Percentiles rank a stretch among this genome's conserved stretches.
These are phyloP conservation scores for Diorhabda sublineata DNA, from an alignment of 1,140 invertebrate genomes.

Conservation along the genomic window DNA sequence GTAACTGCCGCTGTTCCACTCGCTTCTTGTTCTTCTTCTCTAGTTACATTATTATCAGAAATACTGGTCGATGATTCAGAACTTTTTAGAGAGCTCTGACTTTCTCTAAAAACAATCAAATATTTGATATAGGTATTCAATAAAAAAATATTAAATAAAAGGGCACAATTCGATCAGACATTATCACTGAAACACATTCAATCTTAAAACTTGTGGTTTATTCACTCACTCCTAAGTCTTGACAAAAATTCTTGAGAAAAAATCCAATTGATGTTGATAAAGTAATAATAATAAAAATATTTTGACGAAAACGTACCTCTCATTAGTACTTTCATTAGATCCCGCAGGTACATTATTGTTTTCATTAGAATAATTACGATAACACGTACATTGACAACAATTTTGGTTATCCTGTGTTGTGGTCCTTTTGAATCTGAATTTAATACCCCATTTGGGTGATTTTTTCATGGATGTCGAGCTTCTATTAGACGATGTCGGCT, in stretches of 20 bases:
- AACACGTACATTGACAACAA: conserved; percentile 61
- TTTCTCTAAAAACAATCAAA: too few relatives aligned
- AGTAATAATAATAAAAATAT: too few relatives aligned
- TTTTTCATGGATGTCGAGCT: conserved; percentile 48
- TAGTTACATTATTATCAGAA: conserved; percentile 5
- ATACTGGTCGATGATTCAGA: background rate
- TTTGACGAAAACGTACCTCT: background rate
- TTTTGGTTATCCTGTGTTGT: conserved; percentile 48
- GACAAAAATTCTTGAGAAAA: too few relatives aligned
- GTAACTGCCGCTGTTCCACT: conserved; percentile 22
- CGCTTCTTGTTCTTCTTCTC: conserved; percentile 21
- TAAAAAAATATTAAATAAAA: too few relatives aligned
- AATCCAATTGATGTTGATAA: too few relatives aligned
- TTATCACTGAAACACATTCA: too few relatives aligned
- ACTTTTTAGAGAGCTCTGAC: background rate
- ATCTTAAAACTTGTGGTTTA: too few relatives aligned
- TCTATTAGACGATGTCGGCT: conserved; percentile 11
- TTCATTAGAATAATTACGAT: conserved; percentile 48
- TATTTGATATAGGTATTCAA: too few relatives aligned
- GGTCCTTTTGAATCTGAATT: conserved; percentile 53
- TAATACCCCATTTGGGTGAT: conserved; percentile 58
- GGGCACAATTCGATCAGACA: too few relatives aligned
- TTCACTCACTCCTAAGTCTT: too few relatives aligned
- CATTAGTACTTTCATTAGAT: conserved; percentile 8
- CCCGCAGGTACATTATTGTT: conserved; percentile 38